These are phyloP conservation scores for Jordanella pulchra DNA, from an alignment of 2,797 vertebrate species.

Conservation along the genomic window DNA sequence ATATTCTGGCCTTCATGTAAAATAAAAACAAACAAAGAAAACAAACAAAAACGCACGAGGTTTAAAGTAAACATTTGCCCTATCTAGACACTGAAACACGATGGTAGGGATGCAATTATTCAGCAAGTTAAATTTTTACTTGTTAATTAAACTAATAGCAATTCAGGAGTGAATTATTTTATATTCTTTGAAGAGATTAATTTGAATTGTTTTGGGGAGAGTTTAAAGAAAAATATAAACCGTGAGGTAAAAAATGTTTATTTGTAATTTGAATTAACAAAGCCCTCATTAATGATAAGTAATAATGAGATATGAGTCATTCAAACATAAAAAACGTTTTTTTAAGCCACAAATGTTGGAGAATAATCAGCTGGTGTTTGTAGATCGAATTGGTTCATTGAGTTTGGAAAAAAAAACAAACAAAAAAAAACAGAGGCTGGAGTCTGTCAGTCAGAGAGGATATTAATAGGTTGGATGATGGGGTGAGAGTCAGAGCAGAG, in stretches of 20 bases:
- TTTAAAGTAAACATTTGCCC: not conserved
- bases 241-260: not conserved
- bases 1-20: no score
- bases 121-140: not conserved
- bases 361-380: not conserved
- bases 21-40: no score
- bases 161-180: not conserved
- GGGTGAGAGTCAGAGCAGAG: not conserved
- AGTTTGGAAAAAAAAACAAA: no score
- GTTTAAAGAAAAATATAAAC: not conserved
- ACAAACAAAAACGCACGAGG: no score
- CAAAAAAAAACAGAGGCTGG: not conserved
- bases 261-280: not conserved
- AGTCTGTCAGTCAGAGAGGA: constrained; percentile 3
- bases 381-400: not conserved
- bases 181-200: not conserved
- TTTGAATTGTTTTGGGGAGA: not conserved
- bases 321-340: not conserved
- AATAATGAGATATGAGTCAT: not conserved
- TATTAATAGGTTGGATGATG: not conserved
- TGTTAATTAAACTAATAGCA: not conserved
- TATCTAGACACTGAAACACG: not conserved
- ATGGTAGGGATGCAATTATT: not conserved
- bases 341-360: not conserved
- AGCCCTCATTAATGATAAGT: not conserved